Base-by-base conservation (phyloP, 2,888 invertebrate species). In the Yponomeuta malinellus region DNA sequence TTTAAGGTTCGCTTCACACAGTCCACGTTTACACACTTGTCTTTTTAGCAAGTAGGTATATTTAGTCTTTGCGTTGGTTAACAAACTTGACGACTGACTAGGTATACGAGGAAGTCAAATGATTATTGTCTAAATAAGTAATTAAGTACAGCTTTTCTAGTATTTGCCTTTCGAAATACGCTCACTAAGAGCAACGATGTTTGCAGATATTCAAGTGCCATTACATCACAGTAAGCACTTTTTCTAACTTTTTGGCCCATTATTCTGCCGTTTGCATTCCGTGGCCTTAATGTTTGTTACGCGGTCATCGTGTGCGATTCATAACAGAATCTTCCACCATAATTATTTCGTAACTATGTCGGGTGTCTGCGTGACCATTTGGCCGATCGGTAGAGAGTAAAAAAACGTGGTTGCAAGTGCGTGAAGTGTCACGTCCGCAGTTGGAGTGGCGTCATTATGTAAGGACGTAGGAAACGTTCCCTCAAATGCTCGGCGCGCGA, bases 331-430 rank as follows among this genome's bases (percentile, higher is more conserved):
- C 65, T 67, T 10, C 67, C 33, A 67, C 43, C 33, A n/a, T 43
- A 67, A 67, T 67, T 52, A 68, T 68, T 68, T 52, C 68, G 68
- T 68, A 68, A 68, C 37, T n/a, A 6, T 64, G 67, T 43, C 67
- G 33, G 67, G 33, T 29, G 5, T 43, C 12, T 67, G 67, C 68
- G 68, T 68, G 68, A 68, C 68, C 52, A 52, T 43, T 67, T 12
- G 67, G 33, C 10, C 15, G 68, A 43, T 68, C 23, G 48, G 8
- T 68, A 23, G 68, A 43, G 67, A n/a, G 43, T 43, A 68, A 68
- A 68, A 65, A 65, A 68, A 12, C n/a, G 67, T 68, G 31, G 43
- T 23, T 68, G 67, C 23, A 68, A 43, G 31, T 31, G 64, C 64
- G 31, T 23, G 64, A 64, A 64, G 31, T 64, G 29, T 31, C 29